These are phyloP conservation scores for Nomada goodeniana DNA, from an alignment of 2,888 invertebrate species.

Conservation along the genomic window DNA sequence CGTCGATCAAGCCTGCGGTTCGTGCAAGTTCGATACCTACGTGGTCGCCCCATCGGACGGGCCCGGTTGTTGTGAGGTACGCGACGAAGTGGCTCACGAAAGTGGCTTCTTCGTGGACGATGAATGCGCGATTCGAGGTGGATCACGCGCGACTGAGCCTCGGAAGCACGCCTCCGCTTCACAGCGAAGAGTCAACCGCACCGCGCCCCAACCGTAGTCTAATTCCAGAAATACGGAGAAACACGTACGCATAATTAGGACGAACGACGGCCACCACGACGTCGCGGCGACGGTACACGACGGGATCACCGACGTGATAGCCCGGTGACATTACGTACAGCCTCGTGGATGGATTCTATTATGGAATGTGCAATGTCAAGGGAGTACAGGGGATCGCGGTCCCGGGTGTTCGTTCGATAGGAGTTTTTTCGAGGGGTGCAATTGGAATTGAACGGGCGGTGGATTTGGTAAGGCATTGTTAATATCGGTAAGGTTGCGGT, in stretches of 20 bases:
- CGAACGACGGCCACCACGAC: conserved; percentile 69
- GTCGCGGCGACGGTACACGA: conserved; percentile 44
- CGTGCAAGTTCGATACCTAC: conserved; percentile 49
- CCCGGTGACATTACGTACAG: not conserved
- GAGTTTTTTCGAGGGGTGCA: too few relatives aligned
- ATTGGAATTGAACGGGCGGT: too few relatives aligned
- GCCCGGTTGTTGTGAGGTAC: conserved; percentile 21
- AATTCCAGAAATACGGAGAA: conserved; percentile 84
- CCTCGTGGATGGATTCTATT: conserved; percentile 20
- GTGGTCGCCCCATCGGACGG: conserved; percentile 65
- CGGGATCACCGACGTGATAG: conserved; percentile 7
- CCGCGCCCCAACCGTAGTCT: conserved; percentile 76
- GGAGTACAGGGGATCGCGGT: not conserved
- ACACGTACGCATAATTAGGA: conserved; percentile 81
- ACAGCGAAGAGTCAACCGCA: conserved; percentile 67
- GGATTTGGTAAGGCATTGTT: too few relatives aligned
- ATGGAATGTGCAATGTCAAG: conserved; percentile 46
- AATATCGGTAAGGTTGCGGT: too few relatives aligned
- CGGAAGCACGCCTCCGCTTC: conserved; percentile 70
- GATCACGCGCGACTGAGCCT: conserved; percentile 81
- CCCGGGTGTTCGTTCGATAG: too few relatives aligned
- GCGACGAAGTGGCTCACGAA: conserved; percentile 32
- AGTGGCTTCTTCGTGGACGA: conserved; percentile 25
- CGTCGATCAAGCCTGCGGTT: conserved; percentile 25
- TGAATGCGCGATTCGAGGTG: conserved; percentile 71